phyloP scores from a whole-genome alignment of 2,113 vertebrate species.

The Myxocyprinus asiaticus region DNA sequence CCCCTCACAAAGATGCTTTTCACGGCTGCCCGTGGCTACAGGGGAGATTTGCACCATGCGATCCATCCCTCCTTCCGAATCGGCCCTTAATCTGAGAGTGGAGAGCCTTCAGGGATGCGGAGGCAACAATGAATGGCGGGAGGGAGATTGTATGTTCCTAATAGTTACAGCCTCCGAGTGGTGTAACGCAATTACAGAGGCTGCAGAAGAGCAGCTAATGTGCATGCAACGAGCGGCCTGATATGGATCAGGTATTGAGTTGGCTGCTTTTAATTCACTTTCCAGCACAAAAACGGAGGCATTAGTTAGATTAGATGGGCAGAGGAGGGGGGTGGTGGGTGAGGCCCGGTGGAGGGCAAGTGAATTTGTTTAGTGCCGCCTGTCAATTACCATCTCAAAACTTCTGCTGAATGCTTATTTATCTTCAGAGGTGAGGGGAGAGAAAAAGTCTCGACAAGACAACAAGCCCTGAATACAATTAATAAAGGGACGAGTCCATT shows the following conservation, averaged over 20 bases:
- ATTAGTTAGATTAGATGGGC: slow-evolving; percentile 79
- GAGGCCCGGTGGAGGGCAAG: slow-evolving; percentile 49
- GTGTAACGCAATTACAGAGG: slow-evolving; percentile 80
- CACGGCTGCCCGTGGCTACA: not conserved
- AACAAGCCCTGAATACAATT: slow-evolving; percentile 66
- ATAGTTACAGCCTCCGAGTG: slow-evolving; percentile 77
- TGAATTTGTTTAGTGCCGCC: slow-evolving; percentile 79
- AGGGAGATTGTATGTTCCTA: slow-evolving; percentile 75
- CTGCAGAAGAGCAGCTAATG: slow-evolving; percentile 80
- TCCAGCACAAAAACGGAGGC: slow-evolving; percentile 77
- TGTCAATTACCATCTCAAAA: slow-evolving; percentile 81
- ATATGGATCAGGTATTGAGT: slow-evolving; percentile 82
- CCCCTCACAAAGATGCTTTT: slow-evolving; percentile 31
- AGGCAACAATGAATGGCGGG: slow-evolving; percentile 75
- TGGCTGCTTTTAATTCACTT: slow-evolving; percentile 81
- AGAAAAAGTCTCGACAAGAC: slow-evolving; percentile 51
- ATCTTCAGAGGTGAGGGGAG: slow-evolving; percentile 54
- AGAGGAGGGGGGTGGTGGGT: slow-evolving; percentile 53
- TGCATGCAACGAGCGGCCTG: slow-evolving; percentile 71
- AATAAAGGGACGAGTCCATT: slow-evolving; percentile 68
- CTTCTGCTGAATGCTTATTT: slow-evolving; percentile 72
- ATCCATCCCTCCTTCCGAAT: slow-evolving; percentile 56
- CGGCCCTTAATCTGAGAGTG: slow-evolving; percentile 65
- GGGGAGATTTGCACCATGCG: slow-evolving; percentile 50
- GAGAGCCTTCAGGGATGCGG: slow-evolving; percentile 64